Conservation (phyloP, 2,797 vertebrate species). For the Scyliorhinus canicula region DNA sequence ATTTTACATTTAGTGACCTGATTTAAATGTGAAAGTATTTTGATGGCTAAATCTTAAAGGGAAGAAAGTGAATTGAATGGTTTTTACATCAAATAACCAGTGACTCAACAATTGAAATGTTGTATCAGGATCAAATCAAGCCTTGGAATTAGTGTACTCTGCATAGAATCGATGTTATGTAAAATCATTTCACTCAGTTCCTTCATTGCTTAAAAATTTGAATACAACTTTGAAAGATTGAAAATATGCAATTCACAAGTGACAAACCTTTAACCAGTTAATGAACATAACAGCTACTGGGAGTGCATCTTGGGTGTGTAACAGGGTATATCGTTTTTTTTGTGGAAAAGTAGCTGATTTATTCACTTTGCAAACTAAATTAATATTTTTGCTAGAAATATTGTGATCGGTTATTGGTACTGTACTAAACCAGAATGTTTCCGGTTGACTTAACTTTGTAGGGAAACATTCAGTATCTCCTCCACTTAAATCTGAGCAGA, state of each 20-base stretch:
- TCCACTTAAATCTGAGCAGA: neutral
- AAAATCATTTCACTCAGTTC: neutral
- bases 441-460: neutral
- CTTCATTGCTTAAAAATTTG: neutral
- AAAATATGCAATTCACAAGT: conserved; percentile 11
- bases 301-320: neutral
- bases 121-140: neutral
- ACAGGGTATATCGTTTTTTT: neutral
- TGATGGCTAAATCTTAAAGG: conserved; percentile 21
- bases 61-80: neutral
- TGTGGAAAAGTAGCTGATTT: neutral
- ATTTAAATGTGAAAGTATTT: conserved; percentile 31
- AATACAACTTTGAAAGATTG: neutral
- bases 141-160: neutral
- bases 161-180: neutral
- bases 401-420: neutral
- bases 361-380: neutral
- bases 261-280: neutral
- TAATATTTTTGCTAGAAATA: neutral
- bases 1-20: conserved; percentile 25
- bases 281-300: neutral
- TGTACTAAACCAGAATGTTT: neutral
- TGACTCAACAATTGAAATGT: neutral
- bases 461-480: neutral
- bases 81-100: neutral